Evolutionary conservation across 2,113 vertebrate species (phyloP), one percentile per base, ranked within the genome.

Genomic region (Plecturocebus donacophilus): DNA sequence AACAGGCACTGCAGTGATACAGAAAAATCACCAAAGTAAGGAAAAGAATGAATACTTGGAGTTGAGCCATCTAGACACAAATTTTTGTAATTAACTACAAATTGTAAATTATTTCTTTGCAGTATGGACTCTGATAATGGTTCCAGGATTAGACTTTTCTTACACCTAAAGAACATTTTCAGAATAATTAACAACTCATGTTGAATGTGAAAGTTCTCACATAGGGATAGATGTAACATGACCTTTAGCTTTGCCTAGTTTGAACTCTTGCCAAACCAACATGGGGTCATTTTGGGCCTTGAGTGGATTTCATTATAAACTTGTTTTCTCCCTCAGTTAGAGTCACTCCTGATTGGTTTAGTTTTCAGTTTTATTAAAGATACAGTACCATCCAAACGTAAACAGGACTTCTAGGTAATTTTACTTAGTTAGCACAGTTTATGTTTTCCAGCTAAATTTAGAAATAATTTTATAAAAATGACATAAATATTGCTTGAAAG

Each of bases 381-480:
- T 90, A 56, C 4, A 81, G 42, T 82, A 73, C n/a, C 49, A 52
- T 32, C 49, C 27, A 56, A 80, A 82, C n/a, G 4, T 70, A 82
- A 89, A 82, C 8, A 82, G 35, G 13, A 77, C 20, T 86, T 90
- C 17, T 81, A 3, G 27, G 8, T 87, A 87, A 87, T 93, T 87
- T 87, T 45, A 52, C 13, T 49, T n/a, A 66, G 8, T 49, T n/a
- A n/a, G 12, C 8, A 83, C 56, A 61, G n/a, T 76, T 90, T 75
- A 40, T 89, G 12, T 81, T 82, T 96, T 94, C 8, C 75, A 93
- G 47, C 5, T 91, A 90, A 58, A 80, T 54, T 85, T 58, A 82
- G 30, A 91, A 94, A 84, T 54, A 66, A n/a, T 38, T 94, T 70
- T 75, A 91, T 10, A 52, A 85, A 70, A 87, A 20, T 90, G 27